phyloP scores from a whole-genome alignment of 2,797 vertebrate genomes.

The Cyclopterus lumpus region DNA sequence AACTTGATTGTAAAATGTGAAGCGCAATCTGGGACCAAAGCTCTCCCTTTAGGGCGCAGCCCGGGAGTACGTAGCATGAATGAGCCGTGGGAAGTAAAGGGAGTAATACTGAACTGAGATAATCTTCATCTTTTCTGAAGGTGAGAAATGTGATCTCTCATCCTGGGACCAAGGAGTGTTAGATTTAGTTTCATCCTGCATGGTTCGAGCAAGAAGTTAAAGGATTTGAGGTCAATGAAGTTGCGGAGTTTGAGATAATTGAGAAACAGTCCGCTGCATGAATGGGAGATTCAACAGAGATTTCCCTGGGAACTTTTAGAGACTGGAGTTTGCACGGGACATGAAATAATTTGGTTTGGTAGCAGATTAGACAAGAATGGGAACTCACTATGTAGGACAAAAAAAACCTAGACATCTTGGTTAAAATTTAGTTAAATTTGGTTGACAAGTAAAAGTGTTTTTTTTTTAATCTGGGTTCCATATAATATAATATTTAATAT shows the following conservation, averaged over 20 bases:
- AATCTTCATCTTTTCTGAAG: constrained; percentile 47
- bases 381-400: neutral
- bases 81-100: constrained; percentile 40
- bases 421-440: constrained; percentile 10
- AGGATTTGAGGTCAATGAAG: constrained; percentile 34
- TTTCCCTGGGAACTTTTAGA: constrained; percentile 26
- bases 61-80: constrained; percentile 57
- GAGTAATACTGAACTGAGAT: constrained; percentile 50
- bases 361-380: constrained; percentile 1
- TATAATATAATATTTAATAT: neutral
- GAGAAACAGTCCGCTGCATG: constrained; percentile 49
- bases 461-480: neutral
- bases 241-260: constrained; percentile 44
- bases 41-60: constrained; percentile 47
- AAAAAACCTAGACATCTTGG: neutral
- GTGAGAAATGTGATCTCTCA: constrained; percentile 47
- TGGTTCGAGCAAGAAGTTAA: constrained; percentile 40
- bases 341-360: constrained; percentile 49
- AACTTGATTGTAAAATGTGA: constrained; percentile 76
- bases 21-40: constrained; percentile 70
- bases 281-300: constrained; percentile 52
- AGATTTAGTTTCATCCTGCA: constrained; percentile 51
- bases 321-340: constrained; percentile 43
- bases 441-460: constrained; percentile 4
- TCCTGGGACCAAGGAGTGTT: constrained; percentile 53